Evolutionary conservation across 1,140 invertebrate species (phyloP), one percentile per base, ranked within the genome.

Genomic region (Atta cephalotes): DNA sequence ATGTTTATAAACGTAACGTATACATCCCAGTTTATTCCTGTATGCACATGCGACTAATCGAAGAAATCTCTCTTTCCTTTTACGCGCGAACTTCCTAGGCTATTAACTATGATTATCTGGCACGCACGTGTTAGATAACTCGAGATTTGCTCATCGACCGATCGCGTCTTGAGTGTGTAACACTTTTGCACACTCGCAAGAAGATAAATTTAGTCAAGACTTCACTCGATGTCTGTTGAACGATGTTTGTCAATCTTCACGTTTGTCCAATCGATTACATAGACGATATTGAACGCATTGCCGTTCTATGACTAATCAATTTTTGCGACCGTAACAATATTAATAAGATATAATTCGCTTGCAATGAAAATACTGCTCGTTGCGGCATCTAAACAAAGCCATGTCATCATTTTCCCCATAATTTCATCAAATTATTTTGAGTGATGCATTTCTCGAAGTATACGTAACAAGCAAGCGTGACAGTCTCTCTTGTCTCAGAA

Each of bases 81-180:
- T 62, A 21, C 39, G 77, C 76, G 72, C 21, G 65, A 85, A 89
- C 90, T 91, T 91, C 88, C 91, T 91, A 84, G 70, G 66, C 85
- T 88, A 92, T 92, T 92, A 91, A 91, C 88, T 90, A 88, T 91
- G 86, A 92, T 91, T 91, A 91, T 86, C 62, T 21, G 60, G 63
- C 82, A 77, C 39, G 81, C 49, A 53, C 39, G 80, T 14, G 86
- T 91, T 87, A 78, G 88, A 91, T 91, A 91, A 91, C 74, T 9
- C 78, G 66, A 35, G 81, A 90, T 86, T 87, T 87, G 85, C 86
- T 89, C 81, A 88, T 80, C 88, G 62, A 70, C 6, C 66, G 31
- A 35, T 35, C 31, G 31, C 31, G 49, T 45, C 77, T 49, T 58
- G 56, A 39, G 18, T 28, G 35, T 49, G 70, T 49, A 68, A 66